These are phyloP conservation scores for Phoronis australis DNA, from an alignment of 2,888 invertebrate species.

Conservation along the genomic window DNA sequence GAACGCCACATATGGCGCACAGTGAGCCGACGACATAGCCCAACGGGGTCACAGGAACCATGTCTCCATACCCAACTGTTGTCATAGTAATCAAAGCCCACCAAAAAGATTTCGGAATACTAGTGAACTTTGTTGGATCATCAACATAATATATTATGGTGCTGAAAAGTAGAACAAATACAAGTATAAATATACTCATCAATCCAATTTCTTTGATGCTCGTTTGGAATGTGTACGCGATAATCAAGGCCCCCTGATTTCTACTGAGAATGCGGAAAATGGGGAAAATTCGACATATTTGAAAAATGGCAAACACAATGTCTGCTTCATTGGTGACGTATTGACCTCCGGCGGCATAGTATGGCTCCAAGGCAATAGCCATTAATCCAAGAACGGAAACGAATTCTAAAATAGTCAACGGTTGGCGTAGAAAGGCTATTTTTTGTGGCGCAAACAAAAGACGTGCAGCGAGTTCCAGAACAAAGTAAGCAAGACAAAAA, in stretches of 20 bases:
- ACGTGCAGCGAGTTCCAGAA: too few relatives aligned
- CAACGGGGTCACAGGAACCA: constrained; percentile 26
- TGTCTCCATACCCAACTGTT: constrained; percentile 45
- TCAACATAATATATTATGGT: constrained; percentile 43
- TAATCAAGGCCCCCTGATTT: constrained; percentile 39
- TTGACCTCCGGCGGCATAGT: too few relatives aligned
- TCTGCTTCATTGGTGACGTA: too few relatives aligned
- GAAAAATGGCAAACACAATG: too few relatives aligned
- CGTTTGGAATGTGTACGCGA: constrained; percentile 39
- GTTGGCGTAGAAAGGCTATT: too few relatives aligned
- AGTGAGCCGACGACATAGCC: constrained; percentile 38
- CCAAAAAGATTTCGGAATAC: constrained; percentile 42
- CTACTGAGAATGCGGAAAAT: constrained; percentile 37
- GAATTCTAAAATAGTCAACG: too few relatives aligned
- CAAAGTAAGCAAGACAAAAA: too few relatives aligned
- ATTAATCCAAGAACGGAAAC: too few relatives aligned
- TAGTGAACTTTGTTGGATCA: constrained; percentile 23
- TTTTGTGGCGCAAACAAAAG: too few relatives aligned
- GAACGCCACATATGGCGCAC: constrained; percentile 33
- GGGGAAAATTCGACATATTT: constrained; percentile 32
- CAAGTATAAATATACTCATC: constrained; percentile 34
- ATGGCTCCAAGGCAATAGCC: too few relatives aligned
- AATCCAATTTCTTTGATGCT: constrained; percentile 39
- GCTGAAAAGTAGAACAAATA: constrained; percentile 40
- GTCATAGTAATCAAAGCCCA: constrained; percentile 47